A percentile compares a stretch with the other conserved stretches of the same genome.
phyloP scores from a whole-genome alignment of 1,140 invertebrate species.

The Drosophila takahashii region DNA sequence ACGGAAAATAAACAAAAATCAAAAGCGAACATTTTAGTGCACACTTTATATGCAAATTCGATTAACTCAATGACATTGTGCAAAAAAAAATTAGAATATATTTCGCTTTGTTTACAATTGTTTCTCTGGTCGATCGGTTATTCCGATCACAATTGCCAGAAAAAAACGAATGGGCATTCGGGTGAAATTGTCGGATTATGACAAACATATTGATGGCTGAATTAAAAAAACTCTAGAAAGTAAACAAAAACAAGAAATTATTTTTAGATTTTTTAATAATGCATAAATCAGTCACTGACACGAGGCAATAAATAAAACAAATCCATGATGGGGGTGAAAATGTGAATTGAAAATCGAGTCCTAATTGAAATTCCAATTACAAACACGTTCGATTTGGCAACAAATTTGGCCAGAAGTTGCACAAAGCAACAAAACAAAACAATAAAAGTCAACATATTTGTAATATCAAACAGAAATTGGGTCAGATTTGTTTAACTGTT shows the following conservation, averaged over 20 bases:
- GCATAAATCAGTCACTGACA: conserved; percentile 57
- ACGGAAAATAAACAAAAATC: conserved; percentile 15
- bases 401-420: conserved; percentile 24
- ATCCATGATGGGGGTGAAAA: conserved; percentile 7
- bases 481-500: conserved; percentile 56
- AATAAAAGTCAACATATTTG: conserved; percentile 49
- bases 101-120: conserved; percentile 44
- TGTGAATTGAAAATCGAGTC: conserved; percentile 6
- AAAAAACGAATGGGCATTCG: conserved; percentile 36
- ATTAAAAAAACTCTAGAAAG: conserved; percentile 54
- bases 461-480: conserved; percentile 67
- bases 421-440: conserved; percentile 20
- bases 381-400: conserved; percentile 51
- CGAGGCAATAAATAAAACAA: conserved; percentile 16
- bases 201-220: conserved; percentile 54
- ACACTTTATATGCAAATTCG: conserved; percentile 51
- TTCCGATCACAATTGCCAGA: conserved; percentile 35
- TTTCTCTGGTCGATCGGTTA: conserved; percentile 25
- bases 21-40: conserved; percentile 31
- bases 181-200: conserved; percentile 64
- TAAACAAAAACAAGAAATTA: conserved; percentile 58
- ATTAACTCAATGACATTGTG: conserved; percentile 48
- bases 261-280: conserved; percentile 28
- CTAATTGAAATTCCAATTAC: conserved; percentile 39
- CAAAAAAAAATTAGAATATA: conserved; percentile 41